phyloP scores from a whole-genome alignment of 30 jellyfish, hydroid and myxozoan species.

The Calvadosia cruxmelitensis region DNA sequence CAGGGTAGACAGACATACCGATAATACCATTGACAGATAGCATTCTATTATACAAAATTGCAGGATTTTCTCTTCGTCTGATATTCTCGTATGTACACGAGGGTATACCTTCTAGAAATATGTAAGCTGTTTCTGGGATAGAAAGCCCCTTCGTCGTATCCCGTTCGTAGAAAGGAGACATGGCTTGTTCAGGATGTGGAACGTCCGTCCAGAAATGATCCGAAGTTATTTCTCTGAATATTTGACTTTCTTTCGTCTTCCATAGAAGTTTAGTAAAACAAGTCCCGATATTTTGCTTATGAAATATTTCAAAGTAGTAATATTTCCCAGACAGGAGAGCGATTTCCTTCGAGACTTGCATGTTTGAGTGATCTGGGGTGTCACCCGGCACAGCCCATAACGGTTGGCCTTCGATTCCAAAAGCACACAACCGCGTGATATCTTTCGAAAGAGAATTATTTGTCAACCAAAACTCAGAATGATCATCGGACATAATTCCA shows the following conservation, averaged over 20 bases:
- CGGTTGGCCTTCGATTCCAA: too few relatives aligned
- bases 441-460: neutral
- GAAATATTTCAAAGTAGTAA: neutral
- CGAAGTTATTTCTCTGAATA: neutral
- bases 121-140: too few relatives aligned
- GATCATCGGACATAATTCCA: neutral
- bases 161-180: too few relatives aligned
- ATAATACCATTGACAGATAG: neutral
- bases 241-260: neutral
- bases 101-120: too few relatives aligned
- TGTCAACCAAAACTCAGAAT: neutral
- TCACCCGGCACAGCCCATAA: too few relatives aligned
- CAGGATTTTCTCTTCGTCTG: neutral
- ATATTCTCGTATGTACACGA: neutral
- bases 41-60: neutral
- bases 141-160: too few relatives aligned
- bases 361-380: too few relatives aligned
- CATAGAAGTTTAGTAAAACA: neutral
- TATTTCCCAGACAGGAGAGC: neutral
- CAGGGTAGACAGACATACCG: slow-evolving; percentile 1
- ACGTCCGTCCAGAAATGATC: neutral
- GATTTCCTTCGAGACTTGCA: neutral
- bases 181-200: neutral
- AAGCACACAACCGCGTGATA: neutral
- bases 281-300: neutral